phyloP scores from a whole-genome alignment of 2,888 invertebrate species.

The Megastigmus dorsalis region DNA sequence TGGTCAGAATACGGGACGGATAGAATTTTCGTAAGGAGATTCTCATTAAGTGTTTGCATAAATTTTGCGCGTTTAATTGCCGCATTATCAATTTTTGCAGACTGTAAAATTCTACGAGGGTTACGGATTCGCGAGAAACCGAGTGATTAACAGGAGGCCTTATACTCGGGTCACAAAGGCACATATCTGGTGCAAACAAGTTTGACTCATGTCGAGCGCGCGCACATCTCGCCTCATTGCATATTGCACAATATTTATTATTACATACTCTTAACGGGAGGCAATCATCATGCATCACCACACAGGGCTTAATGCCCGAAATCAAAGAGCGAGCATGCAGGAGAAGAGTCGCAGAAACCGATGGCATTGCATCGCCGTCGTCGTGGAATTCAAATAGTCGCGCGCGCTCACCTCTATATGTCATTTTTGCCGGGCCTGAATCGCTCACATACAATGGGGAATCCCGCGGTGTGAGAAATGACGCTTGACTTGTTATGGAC shows the following conservation, averaged over 20 bases:
- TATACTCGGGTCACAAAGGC: too few relatives aligned
- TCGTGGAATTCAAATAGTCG: slow-evolving; percentile 13
- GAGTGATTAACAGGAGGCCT: too few relatives aligned
- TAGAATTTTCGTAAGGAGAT: too few relatives aligned
- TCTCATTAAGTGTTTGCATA: too few relatives aligned
- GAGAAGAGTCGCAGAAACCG: neutral
- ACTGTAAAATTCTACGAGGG: too few relatives aligned
- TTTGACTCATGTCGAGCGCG: neutral
- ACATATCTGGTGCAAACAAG: neutral
- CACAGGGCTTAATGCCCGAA: slow-evolving; percentile 7
- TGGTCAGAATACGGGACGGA: too few relatives aligned
- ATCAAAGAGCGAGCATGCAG: neutral
- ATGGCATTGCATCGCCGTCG: neutral
- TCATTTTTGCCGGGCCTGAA: too few relatives aligned
- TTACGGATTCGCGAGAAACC: too few relatives aligned
- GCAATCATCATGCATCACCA: neutral
- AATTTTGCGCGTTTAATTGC: too few relatives aligned
- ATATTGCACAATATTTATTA: slow-evolving; percentile 23
- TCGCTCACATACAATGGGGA: slow-evolving; percentile 4
- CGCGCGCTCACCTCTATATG: neutral
- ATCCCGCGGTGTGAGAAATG: slow-evolving; percentile 44
- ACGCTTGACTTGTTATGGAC: neutral
- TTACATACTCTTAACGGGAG: slow-evolving; percentile 6
- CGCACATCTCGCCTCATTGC: neutral
- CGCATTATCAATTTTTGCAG: too few relatives aligned